These are phyloP conservation scores for Istiophorus platypterus DNA, from an alignment of 2,113 vertebrate species.

Conservation along the genomic window DNA sequence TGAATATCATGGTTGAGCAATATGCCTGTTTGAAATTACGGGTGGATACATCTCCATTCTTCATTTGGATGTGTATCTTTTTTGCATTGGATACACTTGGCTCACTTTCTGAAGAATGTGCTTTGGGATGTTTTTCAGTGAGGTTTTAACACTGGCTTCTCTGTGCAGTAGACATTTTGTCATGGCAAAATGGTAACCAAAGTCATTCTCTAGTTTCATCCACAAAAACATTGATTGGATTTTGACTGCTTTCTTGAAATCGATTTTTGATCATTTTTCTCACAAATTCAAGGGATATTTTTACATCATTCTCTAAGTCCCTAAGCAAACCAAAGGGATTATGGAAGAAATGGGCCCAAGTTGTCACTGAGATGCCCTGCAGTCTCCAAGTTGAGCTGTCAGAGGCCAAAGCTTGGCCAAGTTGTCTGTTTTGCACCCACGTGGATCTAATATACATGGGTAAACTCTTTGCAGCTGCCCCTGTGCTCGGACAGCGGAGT, in stretches of 20 bases:
- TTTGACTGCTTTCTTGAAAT: constrained; percentile 42
- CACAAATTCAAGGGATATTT: constrained; percentile 48
- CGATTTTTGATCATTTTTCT: constrained; percentile 24
- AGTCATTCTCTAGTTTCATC: constrained; percentile 18
- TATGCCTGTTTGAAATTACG: constrained; percentile 54
- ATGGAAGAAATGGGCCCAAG: constrained; percentile 68
- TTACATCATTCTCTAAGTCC: constrained; percentile 5
- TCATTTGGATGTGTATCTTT: constrained; percentile 65
- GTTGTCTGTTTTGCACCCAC: constrained; percentile 68
- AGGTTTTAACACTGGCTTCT: constrained; percentile 25
- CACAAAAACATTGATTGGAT: constrained; percentile 42
- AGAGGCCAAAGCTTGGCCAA: constrained; percentile 66
- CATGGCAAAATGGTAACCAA: constrained; percentile 53
- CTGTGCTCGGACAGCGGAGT: constrained; percentile 65
- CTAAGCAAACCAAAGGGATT: constrained; percentile 62
- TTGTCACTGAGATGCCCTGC: constrained; percentile 81
- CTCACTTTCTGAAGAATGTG: constrained; percentile 61
- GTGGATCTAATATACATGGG: constrained; percentile 75
- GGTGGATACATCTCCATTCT: constrained; percentile 58
- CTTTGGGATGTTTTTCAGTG: constrained; percentile 53
- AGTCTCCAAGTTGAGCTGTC: constrained; percentile 73
- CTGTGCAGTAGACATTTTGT: constrained; percentile 41
- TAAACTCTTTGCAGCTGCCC: constrained; percentile 64
- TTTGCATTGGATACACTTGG: constrained; percentile 53
- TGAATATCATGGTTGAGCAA: constrained; percentile 59